Base-by-base conservation (phyloP, 64 coral and sea anemone species). In the Pocillopora damicornis region DNA sequence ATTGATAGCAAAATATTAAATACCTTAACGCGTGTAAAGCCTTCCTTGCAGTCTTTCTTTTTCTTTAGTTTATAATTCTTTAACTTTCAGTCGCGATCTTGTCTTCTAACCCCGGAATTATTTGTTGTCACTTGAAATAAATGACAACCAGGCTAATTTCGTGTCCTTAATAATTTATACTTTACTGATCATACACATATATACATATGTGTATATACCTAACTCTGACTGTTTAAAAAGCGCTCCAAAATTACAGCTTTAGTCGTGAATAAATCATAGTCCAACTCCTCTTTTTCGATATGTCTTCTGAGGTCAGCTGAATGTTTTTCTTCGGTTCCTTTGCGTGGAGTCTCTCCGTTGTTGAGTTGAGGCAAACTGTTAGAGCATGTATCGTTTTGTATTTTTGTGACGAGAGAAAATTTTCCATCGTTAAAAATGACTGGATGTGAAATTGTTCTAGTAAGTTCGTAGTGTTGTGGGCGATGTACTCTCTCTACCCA, bases 201-300 rank as follows among this genome's bases (percentile, higher is more conserved):
- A 15, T 63, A 63, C 11, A 63, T 63, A 13, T 17, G 11, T 15
- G 4, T 51, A 63, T 15, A 63, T 5, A 26, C 22, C 25, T 30
- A 71, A 7, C 18, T 85, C 51, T 85, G 81, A n/a, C 65, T 85
- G 38, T 85, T 85, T 6, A 85, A 66, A 58, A 72, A 85, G 12
- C 81, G 81, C 72, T 85, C 81, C 72, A 85, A 85, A 42, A 85
- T 85, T 37, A 72, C 65, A 7, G 81, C 81, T 85, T 85, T 85
- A 9, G 63, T 68, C 64, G 65, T 56, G 9, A 85, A 71, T 11
- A 85, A 38, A 73, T 85, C 65, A 58, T 85, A 85, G 81, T 85
- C 65, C 38, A 25, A 11, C 8, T 85, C n/a, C 18, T 85, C 81
- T 25, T 58, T 36, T 7, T 72, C 38, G 37, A 85, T 26, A 25